Conservation (phyloP, 2,113 vertebrate species). For the Burhinus bistriatus region DNA sequence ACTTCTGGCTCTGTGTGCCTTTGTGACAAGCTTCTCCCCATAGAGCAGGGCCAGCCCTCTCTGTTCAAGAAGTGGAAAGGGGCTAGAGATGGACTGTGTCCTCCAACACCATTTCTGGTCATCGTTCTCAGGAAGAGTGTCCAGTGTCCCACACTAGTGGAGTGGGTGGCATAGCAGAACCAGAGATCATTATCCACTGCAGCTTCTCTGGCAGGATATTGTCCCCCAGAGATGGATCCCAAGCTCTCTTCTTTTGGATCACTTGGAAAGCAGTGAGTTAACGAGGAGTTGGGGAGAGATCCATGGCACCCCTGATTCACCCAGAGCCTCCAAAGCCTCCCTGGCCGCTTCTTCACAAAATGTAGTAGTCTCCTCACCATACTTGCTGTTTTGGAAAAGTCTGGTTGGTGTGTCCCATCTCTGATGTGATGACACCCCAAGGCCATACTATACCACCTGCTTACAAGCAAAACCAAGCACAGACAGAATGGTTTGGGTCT, state of each 20-base stretch:
- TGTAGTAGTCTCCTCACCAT: not conserved
- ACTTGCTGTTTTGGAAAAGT: not conserved
- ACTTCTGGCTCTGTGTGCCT: not conserved
- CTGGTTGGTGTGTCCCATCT: not conserved
- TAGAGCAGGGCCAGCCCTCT: not conserved
- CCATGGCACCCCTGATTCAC: not conserved
- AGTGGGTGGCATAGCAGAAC: not conserved
- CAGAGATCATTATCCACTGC: not conserved
- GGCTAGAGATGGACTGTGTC: not conserved
- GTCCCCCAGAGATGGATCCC: not conserved
- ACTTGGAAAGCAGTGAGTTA: not conserved
- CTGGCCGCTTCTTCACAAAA: not conserved
- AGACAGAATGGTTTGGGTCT: too few relatives aligned
- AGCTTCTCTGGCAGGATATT: not conserved
- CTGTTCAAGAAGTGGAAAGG: not conserved
- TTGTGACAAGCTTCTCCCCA: not conserved
- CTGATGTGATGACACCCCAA: not conserved
- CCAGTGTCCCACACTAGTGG: not conserved
- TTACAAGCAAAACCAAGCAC: not conserved
- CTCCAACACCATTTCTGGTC: not conserved
- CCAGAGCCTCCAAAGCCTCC: not conserved
- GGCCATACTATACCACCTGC: not conserved
- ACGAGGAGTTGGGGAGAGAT: not conserved
- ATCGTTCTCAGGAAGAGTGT: not conserved
- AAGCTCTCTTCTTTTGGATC: not conserved